Conservation (phyloP, 2,888 invertebrate species). For the Drosophila multiciliata region DNA sequence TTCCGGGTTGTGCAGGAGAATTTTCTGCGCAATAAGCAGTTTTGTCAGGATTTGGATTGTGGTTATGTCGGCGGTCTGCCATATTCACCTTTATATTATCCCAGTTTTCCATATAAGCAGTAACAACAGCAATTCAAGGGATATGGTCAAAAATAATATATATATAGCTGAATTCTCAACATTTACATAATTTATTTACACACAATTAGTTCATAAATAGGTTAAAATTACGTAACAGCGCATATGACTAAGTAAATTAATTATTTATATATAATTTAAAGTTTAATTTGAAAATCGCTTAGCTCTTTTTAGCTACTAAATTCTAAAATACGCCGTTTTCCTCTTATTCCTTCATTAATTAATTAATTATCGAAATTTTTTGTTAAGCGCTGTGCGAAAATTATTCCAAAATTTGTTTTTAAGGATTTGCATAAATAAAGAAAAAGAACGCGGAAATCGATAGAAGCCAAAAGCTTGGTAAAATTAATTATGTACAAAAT, state of each 20-base stretch:
- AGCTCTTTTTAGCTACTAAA: constrained; percentile 32
- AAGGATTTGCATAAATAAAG: constrained; percentile 59
- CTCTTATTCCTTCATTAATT: constrained; percentile 1
- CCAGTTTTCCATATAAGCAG: constrained; percentile 53
- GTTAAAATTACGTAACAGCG: constrained; percentile 81
- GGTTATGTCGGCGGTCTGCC: constrained; percentile 44
- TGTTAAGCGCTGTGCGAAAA: constrained; percentile 51
- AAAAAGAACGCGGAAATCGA: constrained; percentile 31
- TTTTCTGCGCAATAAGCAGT: constrained; percentile 14
- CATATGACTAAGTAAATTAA: constrained; percentile 78
- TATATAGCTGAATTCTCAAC: constrained; percentile 30
- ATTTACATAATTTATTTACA: constrained; percentile 79
- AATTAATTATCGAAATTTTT: constrained; percentile 4
- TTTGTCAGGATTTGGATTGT: constrained; percentile 52
- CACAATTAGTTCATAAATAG: constrained; percentile 78
- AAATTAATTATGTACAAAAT: constrained; percentile 74
- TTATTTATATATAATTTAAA: constrained; percentile 56
- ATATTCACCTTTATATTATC: constrained; percentile 56
- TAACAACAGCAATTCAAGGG: constrained; percentile 4
- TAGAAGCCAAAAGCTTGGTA: constrained; percentile 43
- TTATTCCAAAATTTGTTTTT: constrained; percentile 38
- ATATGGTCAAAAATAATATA: not conserved
- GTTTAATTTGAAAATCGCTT: constrained; percentile 51
- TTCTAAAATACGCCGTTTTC: constrained; percentile 35
- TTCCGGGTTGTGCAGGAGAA: constrained; percentile 68